Evolutionary conservation across 1,140 invertebrate species (phyloP), one percentile per base, ranked within the genome.

Genomic region (Phymastichus coffea): DNA sequence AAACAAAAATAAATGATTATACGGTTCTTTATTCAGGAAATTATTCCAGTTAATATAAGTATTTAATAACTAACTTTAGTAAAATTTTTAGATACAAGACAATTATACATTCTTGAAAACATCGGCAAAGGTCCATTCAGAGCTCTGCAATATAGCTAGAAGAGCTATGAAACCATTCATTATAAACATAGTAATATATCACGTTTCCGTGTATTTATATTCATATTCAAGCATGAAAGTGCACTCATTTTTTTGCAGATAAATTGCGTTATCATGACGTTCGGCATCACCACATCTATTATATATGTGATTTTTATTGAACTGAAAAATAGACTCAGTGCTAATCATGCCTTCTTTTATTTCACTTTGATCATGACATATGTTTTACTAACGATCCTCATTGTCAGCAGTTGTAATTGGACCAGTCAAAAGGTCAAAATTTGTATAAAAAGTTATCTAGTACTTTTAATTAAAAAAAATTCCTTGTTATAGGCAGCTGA

Each of bases 261-360:
- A 10, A 38, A 57, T 35, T 40, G 40, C 12, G 61, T 55, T 41
- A 9, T 57, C 44, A 46, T 19, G 6, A 56, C 60, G 43, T 59
- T 62, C 19, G 30, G 55, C 10, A n/a, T 61, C 0, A 40, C 57
- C 9, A 64, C 48, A 28, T 54, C 61, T n/a, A 57, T 54, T 4
- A 54, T 40, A 19, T 64, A 64, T 37, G 61, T 54, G 22, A 58
- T 61, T 37, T 64, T 61, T 52, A 33, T 44, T 15, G 63, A 64
- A 41, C 49, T 57, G 35, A 54, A 61, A 17, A 40, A 30, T 14
- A 25, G 25, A 20, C 30, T 15, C 3, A 60, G 44, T 52, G 25
- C 23, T 47, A 56, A 53, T 41, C 56, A 56, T 35, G 10, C 56
- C 0, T 1, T 51, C 1, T 47, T 52, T 4, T 64, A 60, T 19